Evolutionary conservation across 2,888 invertebrate species (phyloP).

Genomic region (Zygaena filipendulae): DNA sequence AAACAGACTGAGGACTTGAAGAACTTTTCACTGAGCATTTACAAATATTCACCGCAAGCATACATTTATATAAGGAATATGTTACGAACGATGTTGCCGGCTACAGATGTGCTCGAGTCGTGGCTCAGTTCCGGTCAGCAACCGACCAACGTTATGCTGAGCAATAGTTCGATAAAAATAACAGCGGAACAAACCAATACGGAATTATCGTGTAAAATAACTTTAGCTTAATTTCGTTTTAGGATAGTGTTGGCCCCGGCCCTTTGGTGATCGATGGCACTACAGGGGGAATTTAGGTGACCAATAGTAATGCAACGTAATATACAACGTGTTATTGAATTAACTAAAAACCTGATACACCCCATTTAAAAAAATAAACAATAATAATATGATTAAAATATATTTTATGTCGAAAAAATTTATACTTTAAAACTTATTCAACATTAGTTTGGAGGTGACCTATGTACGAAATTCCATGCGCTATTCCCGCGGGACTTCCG

Average conservation of each 20-base stretch:
- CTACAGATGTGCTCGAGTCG: slow-evolving; percentile 48
- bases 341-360: no score
- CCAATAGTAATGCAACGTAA: no score
- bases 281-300: no score
- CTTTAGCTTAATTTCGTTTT: slow-evolving; percentile 27
- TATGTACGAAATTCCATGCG: no score
- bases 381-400: no score
- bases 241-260: not conserved
- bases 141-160: slow-evolving; percentile 39
- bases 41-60: slow-evolving; percentile 58
- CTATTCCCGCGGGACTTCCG: no score
- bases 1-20: slow-evolving; percentile 55
- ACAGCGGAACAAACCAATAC: slow-evolving; percentile 48
- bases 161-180: slow-evolving; percentile 42
- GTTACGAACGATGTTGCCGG: slow-evolving; percentile 49
- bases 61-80: slow-evolving; percentile 56
- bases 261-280: not conserved
- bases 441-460: no score
- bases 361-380: no score
- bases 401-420: no score
- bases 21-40: slow-evolving; percentile 53
- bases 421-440: no score
- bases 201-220: slow-evolving; percentile 48
- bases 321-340: no score
- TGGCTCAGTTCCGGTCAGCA: slow-evolving; percentile 47